Conservation (phyloP, 2,797 vertebrate genomes). For the Heteromormyrus szaboi region DNA sequence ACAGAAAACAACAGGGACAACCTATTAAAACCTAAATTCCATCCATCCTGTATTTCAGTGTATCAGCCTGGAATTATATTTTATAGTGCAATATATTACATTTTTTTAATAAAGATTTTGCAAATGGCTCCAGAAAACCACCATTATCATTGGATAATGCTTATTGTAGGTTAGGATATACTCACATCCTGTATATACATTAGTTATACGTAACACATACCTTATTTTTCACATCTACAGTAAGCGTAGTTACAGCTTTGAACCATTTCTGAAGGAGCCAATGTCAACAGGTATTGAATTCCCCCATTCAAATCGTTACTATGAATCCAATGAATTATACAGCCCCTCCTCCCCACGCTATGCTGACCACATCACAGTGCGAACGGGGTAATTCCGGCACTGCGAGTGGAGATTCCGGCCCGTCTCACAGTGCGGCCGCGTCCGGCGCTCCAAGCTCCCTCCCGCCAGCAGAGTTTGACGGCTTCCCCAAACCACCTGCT, state of each 20-base stretch:
- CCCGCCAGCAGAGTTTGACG: background rate
- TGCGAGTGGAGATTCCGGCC: background rate
- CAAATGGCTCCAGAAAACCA: background rate
- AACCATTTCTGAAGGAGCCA: background rate
- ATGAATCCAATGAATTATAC: slow-evolving; percentile 15
- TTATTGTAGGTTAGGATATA: background rate
- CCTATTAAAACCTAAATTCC: background rate
- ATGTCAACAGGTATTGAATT: slow-evolving; percentile 1
- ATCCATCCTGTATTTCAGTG: background rate
- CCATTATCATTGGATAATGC: background rate
- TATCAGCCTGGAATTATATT: background rate
- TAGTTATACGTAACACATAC: background rate
- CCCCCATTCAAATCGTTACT: background rate
- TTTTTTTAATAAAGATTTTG: background rate
- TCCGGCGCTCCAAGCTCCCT: background rate
- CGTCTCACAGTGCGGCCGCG: background rate
- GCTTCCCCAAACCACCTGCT: background rate
- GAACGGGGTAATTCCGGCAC: background rate
- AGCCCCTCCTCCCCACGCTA: background rate
- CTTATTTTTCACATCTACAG: background rate
- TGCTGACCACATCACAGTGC: background rate
- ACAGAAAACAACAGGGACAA: background rate
- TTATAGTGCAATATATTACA: background rate
- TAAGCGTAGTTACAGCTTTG: background rate
- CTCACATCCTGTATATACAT: background rate